Conservation (phyloP, 1,140 invertebrate species). For the Penaeus vannamei region DNA sequence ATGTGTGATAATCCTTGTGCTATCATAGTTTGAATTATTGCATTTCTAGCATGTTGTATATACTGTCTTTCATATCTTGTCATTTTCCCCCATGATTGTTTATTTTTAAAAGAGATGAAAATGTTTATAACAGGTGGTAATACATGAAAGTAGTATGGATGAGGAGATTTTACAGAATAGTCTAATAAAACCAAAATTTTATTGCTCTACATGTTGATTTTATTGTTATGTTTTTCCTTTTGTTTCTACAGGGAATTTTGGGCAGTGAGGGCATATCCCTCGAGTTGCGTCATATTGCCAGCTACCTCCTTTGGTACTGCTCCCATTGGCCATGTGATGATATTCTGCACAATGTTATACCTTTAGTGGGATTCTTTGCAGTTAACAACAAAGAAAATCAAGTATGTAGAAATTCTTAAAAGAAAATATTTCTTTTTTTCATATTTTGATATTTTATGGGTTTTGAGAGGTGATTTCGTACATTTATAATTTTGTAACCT, state of each 20-base stretch:
- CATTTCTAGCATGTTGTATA: too few species aligned
- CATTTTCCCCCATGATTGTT: too few species aligned
- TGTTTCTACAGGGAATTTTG: constrained; percentile 81
- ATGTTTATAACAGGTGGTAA: too few species aligned
- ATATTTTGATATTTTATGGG: too few species aligned
- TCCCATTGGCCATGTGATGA: constrained; percentile 70
- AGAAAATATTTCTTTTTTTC: not conserved
- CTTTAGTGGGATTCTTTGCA: constrained; percentile 86
- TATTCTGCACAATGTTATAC: constrained; percentile 83
- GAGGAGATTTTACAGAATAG: too few species aligned
- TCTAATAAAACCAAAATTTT: not conserved
- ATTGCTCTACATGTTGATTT: not conserved
- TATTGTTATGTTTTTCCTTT: not conserved
- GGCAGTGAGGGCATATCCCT: constrained; percentile 87
- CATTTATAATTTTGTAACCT: too few species aligned
- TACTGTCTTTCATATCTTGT: too few species aligned
- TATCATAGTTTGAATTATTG: too few species aligned
- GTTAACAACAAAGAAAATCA: constrained; percentile 86
- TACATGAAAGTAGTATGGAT: too few species aligned
- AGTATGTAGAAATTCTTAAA: constrained; percentile 74
- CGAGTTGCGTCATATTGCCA: constrained; percentile 90
- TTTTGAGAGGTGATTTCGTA: too few species aligned
- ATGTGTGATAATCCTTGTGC: not conserved
- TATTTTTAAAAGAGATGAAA: too few species aligned
- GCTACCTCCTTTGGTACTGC: constrained; percentile 87